Evolutionary conservation across 2,888 invertebrate genomes (phyloP).

Genomic region (Cantharis rustica): DNA sequence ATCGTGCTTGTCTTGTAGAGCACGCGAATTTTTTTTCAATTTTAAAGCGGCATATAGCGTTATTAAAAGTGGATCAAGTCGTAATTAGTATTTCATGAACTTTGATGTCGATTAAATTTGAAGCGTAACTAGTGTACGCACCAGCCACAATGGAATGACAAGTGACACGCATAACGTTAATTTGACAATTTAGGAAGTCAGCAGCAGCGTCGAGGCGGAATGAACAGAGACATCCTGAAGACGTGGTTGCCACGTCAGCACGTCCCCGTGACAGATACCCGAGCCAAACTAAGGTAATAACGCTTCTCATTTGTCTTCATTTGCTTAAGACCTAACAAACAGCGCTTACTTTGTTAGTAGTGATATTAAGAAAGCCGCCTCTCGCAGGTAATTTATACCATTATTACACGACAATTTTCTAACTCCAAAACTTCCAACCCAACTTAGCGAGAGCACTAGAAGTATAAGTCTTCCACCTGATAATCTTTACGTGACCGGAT

Average conservation of each 20-base stretch:
- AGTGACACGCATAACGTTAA: conserved; percentile 41
- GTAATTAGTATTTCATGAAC: conserved; percentile 15
- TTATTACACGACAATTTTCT: conserved; percentile 29
- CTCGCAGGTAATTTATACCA: conserved; percentile 36
- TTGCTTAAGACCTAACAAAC: conserved; percentile 51
- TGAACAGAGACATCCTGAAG: conserved; percentile 41
- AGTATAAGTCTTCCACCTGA: conserved; percentile 15
- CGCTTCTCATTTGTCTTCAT: conserved; percentile 56
- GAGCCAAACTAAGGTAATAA: conserved; percentile 55
- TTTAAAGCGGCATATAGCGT: not conserved
- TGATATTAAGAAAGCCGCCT: conserved; percentile 42
- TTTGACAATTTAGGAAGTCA: conserved; percentile 46
- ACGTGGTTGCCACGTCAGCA: conserved; percentile 42
- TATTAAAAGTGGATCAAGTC: conserved; percentile 4
- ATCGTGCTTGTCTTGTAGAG: not conserved
- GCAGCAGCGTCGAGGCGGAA: conserved; percentile 41
- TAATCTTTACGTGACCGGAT: conserved; percentile 26
- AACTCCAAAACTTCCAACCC: conserved; percentile 13
- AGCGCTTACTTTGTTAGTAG: conserved; percentile 41
- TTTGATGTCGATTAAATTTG: conserved; percentile 24
- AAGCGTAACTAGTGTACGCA: conserved; percentile 24
- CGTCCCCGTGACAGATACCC: conserved; percentile 47
- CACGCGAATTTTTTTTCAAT: not conserved
- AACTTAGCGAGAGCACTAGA: conserved; percentile 1
- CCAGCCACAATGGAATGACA: conserved; percentile 35